These are phyloP conservation scores for Drosophila tropicalis DNA, from an alignment of 1,140 invertebrate genomes.

Conservation along the genomic window DNA sequence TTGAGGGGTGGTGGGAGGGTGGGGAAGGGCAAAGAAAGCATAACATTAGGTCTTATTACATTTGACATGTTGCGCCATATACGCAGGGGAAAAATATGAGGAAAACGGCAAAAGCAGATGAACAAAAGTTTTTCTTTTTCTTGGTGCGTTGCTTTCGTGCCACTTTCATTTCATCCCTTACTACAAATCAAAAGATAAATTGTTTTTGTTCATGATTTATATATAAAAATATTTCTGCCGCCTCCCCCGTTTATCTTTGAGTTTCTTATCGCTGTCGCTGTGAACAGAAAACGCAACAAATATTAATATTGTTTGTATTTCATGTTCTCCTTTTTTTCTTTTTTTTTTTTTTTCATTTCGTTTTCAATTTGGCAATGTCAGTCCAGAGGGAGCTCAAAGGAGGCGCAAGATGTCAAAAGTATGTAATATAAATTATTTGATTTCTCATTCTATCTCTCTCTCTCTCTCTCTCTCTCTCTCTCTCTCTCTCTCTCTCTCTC, in stretches of 20 bases:
- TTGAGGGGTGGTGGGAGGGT: neutral
- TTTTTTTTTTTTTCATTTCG: conserved; percentile 61
- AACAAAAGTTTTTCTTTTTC: conserved; percentile 41
- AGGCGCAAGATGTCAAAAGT: conserved; percentile 39
- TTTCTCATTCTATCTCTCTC: neutral
- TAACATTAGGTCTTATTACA: conserved; percentile 72
- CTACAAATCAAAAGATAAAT: conserved; percentile 80
- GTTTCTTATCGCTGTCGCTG: conserved; percentile 52
- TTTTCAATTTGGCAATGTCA: conserved; percentile 55
- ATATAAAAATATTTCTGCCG: conserved; percentile 63
- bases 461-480: too few relatives aligned
- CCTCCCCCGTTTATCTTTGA: conserved; percentile 18
- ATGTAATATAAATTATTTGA: conserved; percentile 62
- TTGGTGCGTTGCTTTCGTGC: neutral
- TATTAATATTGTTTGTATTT: conserved; percentile 77
- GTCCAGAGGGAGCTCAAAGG: neutral
- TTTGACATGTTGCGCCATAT: conserved; percentile 74
- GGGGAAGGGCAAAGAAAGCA: conserved; percentile 19
- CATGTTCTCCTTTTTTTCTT: conserved; percentile 30
- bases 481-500: too few relatives aligned
- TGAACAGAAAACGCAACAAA: conserved; percentile 62
- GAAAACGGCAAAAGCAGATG: conserved; percentile 42
- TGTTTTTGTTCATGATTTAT: conserved; percentile 80
- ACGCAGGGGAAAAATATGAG: conserved; percentile 19
- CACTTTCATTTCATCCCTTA: conserved; percentile 60